Base-by-base conservation (phyloP, 2,113 vertebrate genomes). In the Clarias gariepinus region DNA sequence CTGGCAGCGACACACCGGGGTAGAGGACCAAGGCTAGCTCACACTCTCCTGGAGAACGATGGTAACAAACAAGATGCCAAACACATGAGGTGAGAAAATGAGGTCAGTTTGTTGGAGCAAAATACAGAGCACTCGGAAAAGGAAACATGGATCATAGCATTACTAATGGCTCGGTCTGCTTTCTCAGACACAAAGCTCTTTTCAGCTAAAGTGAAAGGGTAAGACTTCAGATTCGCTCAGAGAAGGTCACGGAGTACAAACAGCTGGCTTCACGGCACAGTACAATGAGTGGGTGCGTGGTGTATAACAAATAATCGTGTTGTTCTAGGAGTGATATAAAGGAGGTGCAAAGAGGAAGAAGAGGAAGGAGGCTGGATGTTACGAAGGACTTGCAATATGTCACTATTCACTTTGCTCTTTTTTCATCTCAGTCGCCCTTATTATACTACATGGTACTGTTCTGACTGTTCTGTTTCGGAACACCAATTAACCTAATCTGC, bases 231-330 rank as follows among this genome's bases (percentile, higher is more conserved):
- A 86, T 87, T 93, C 91, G 90, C 86, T 87, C 73, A 74, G 10
- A 74, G 61, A 85, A 91, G 74, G 85, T 81, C 93, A 94, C 94
- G 95, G 93, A 94, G 81, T 82, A 81, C 41, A 84, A 87, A 91
- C 88, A 87, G 91, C 90, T 94, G 93, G 93, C 52, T 23, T 28
- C 47, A 28, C 92, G 88, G 83, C 88, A 90, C 87, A 88, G 92
- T 92, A 93, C 91, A 92, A 88, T 79, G 89, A 90, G 91, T 87
- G 87, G 90, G 87, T 81, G 82, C 16, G 88, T 91, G 88, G 84
- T 86, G 60, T 73, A 33, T 87, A 90, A 89, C 89, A 88, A 93
- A 87, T 88, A 83, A 83, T 57, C 68, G 68, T 88, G 89, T 91
- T 92, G 92, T 93, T 91, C 88, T 89, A 80, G 36, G 33, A 88